phyloP scores from a whole-genome alignment of 2,888 invertebrate species.

The Meandrusa payeni region DNA sequence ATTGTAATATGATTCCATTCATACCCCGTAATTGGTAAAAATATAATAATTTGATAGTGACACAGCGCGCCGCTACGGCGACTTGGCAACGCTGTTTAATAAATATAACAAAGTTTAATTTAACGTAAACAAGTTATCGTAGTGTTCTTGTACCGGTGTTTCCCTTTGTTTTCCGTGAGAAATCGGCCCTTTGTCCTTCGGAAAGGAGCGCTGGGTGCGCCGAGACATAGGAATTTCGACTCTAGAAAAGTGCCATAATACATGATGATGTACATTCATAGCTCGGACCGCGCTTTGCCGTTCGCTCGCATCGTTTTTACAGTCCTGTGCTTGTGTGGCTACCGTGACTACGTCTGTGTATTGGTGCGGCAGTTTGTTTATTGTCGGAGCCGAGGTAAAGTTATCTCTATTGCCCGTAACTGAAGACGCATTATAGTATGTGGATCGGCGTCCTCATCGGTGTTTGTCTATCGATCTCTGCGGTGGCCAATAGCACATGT shows the following conservation, averaged over 20 bases:
- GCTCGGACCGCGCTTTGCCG: slow-evolving; percentile 58
- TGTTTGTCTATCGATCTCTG: slow-evolving; percentile 84
- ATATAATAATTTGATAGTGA: slow-evolving; percentile 49
- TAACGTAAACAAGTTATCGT: slow-evolving; percentile 51
- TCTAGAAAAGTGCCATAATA: slow-evolving; percentile 77
- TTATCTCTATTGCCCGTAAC: slow-evolving; percentile 48
- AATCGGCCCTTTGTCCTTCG: slow-evolving; percentile 76
- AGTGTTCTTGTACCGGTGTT: slow-evolving; percentile 61
- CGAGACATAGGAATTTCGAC: slow-evolving; percentile 72
- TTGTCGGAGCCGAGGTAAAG: slow-evolving; percentile 64
- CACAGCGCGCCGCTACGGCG: slow-evolving; percentile 55
- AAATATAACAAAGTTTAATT: slow-evolving; percentile 47
- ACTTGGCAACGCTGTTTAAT: slow-evolving; percentile 66
- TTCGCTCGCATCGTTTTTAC: slow-evolving; percentile 70
- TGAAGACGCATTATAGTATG: slow-evolving; percentile 69
- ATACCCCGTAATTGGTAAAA: slow-evolving; percentile 39
- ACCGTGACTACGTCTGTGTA: slow-evolving; percentile 66
- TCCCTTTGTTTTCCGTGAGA: slow-evolving; percentile 75
- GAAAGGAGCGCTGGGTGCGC: slow-evolving; percentile 68
- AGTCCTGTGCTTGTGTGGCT: slow-evolving; percentile 61
- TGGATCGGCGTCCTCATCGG: slow-evolving; percentile 77
- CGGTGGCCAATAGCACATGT: slow-evolving; percentile 83
- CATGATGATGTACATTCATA: slow-evolving; percentile 66
- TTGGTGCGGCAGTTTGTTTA: slow-evolving; percentile 82
- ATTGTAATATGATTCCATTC: slow-evolving; percentile 37